Percentiles rank a stretch among this genome's conserved stretches.
Evolutionary conservation across 2,888 invertebrate species (phyloP).

Genomic region (Spilosoma lubricipeda): DNA sequence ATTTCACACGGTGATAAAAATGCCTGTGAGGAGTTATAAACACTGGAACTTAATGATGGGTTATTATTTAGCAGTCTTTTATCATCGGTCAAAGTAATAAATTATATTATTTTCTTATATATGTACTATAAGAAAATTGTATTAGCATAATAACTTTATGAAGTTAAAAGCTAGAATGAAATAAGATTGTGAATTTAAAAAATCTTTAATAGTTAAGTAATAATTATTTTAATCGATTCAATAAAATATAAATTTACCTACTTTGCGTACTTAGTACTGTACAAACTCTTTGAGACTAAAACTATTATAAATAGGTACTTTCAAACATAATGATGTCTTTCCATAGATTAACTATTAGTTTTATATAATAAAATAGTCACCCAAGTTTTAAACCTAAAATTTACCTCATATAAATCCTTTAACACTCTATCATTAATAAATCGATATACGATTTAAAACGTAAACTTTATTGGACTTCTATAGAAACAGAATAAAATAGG

Average conservation of each 20-base stretch:
- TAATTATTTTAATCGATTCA: background rate
- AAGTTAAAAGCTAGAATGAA: background rate
- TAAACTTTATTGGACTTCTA: background rate
- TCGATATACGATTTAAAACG: no score
- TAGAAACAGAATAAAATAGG: background rate
- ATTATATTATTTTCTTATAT: no score
- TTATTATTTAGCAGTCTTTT: constrained; percentile 38
- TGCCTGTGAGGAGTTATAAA: constrained; percentile 54
- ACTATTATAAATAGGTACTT: background rate
- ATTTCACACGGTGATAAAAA: constrained; percentile 65
- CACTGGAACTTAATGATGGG: constrained; percentile 36
- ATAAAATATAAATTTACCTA: background rate
- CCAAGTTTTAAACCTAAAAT: no score
- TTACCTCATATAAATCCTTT: no score
- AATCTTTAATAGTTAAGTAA: background rate
- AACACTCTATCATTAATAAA: no score
- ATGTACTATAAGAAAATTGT: constrained; percentile 13
- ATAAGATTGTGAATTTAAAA: background rate
- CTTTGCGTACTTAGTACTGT: background rate
- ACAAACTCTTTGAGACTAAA: background rate
- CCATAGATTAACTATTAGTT: background rate
- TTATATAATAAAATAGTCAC: background rate
- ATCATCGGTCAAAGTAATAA: constrained; percentile 28
- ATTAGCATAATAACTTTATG: constrained; percentile 24
- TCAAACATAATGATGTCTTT: background rate